phyloP scores from a whole-genome alignment of 2,888 invertebrate species.

The Phaedon cochleariae region DNA sequence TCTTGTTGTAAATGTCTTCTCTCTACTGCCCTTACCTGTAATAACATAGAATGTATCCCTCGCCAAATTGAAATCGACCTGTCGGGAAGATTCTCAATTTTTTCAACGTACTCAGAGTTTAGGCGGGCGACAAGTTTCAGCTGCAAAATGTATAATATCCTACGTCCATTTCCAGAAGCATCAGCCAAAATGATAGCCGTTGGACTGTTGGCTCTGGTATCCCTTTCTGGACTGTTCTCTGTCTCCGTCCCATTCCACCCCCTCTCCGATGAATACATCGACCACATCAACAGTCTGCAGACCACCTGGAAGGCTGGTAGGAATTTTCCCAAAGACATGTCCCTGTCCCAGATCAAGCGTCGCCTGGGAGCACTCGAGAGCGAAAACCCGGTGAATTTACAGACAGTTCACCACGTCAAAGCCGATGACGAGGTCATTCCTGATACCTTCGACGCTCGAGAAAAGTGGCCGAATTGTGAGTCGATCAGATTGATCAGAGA shows the following conservation, averaged over 20 bases:
- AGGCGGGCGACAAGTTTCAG: too few relatives aligned
- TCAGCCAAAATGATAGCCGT: not conserved
- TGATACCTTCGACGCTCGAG: conserved; percentile 80
- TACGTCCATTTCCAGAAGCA: too few relatives aligned
- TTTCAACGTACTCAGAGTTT: too few relatives aligned
- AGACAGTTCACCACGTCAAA: not conserved
- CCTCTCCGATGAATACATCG: conserved; percentile 77
- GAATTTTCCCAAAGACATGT: conserved; percentile 73
- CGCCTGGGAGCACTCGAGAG: conserved; percentile 73
- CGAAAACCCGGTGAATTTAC: not conserved
- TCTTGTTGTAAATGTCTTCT: too few relatives aligned
- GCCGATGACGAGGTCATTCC: conserved; percentile 62
- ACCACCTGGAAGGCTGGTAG: conserved; percentile 81
- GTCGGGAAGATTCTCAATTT: too few relatives aligned
- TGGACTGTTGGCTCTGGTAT: not conserved
- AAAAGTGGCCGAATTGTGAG: conserved; percentile 83
- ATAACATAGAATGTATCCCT: too few relatives aligned
- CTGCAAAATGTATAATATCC: too few relatives aligned
- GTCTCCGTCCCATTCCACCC: conserved; percentile 58
- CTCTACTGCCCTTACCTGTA: too few relatives aligned
- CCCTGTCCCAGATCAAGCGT: conserved; percentile 68
- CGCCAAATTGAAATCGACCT: too few relatives aligned
- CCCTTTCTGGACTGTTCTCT: not conserved
- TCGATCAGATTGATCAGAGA: conserved; percentile 81
- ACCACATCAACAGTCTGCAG: conserved; percentile 73